Conservation (phyloP, 1,140 invertebrate species). For the Lucilia cuprina region DNA sequence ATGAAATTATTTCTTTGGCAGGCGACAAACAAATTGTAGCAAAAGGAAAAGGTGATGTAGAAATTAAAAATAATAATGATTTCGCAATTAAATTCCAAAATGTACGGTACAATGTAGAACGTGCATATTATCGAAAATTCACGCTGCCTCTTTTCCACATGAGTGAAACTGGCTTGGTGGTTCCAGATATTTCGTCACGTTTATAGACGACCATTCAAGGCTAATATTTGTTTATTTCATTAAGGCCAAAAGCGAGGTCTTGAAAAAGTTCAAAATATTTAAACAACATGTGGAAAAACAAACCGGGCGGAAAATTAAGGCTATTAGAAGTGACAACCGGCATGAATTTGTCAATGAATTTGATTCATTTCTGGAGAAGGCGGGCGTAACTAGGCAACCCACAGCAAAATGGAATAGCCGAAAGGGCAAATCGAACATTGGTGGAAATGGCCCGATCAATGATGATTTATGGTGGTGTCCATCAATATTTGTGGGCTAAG, state of each 20-base stretch:
- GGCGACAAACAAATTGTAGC: constrained; percentile 36
- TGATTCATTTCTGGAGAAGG: constrained; percentile 13
- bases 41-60: constrained; percentile 30
- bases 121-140: constrained; percentile 47
- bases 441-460: constrained; percentile 47
- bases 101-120: constrained; percentile 40
- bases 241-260: constrained; percentile 59
- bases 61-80: not conserved
- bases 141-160: constrained; percentile 43
- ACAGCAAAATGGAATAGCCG: constrained; percentile 60
- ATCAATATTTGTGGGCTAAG: constrained; percentile 63
- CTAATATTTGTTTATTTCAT: constrained; percentile 61
- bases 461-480: constrained; percentile 54
- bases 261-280: constrained; percentile 36
- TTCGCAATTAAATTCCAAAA: not conserved
- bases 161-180: constrained; percentile 49
- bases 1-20: constrained; percentile 38
- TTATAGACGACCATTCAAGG: constrained; percentile 63
- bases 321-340: constrained; percentile 58
- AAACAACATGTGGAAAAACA: constrained; percentile 27
- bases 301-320: constrained; percentile 46
- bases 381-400: constrained; percentile 44
- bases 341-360: constrained; percentile 50
- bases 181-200: constrained; percentile 53
- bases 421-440: constrained; percentile 47